Evolutionary conservation across 2,888 invertebrate species (phyloP).

Genomic region (Polylopha cassiicola): DNA sequence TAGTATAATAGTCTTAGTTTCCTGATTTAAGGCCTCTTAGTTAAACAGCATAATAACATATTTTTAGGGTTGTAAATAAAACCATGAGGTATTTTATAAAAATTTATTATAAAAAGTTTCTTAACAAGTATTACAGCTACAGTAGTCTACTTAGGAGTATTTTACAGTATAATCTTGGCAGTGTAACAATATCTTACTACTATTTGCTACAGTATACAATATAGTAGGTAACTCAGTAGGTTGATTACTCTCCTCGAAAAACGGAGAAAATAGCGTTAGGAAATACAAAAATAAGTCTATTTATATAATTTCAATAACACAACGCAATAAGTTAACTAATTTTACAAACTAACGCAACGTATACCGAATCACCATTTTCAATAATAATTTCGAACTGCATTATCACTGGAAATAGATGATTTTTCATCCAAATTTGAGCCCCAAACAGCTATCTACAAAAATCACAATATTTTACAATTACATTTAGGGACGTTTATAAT

Average conservation of each 20-base stretch:
- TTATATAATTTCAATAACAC: slow-evolving; percentile 26
- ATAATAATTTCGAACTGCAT: slow-evolving; percentile 20
- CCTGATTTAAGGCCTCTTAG: no score
- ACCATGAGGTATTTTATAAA: slow-evolving; percentile 38
- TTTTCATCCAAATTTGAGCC: slow-evolving; percentile 23
- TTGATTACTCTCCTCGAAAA: slow-evolving; percentile 32
- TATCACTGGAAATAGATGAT: slow-evolving; percentile 21
- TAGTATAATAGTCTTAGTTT: no score
- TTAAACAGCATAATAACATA: no score
- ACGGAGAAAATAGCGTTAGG: slow-evolving; percentile 33
- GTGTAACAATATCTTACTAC: slow-evolving; percentile 42
- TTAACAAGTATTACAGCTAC: slow-evolving; percentile 45
- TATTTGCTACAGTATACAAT: slow-evolving; percentile 33
- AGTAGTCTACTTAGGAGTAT: slow-evolving; percentile 49
- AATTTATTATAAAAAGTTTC: slow-evolving; percentile 53
- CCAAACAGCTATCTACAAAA: slow-evolving; percentile 38
- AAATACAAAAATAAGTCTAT: slow-evolving; percentile 20
- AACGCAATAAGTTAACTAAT: slow-evolving; percentile 32
- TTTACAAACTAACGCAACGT: slow-evolving; percentile 26
- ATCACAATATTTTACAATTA: slow-evolving; percentile 44
- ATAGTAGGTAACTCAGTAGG: slow-evolving; percentile 60
- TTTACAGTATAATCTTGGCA: slow-evolving; percentile 56
- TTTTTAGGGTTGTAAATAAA: slow-evolving; percentile 8
- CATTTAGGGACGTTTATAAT: slow-evolving; percentile 37
- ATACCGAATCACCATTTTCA: slow-evolving; percentile 23